Evolutionary conservation across 2,888 invertebrate genomes (phyloP), one percentile per base, ranked within the genome.

Genomic region (Acheta domesticus): DNA sequence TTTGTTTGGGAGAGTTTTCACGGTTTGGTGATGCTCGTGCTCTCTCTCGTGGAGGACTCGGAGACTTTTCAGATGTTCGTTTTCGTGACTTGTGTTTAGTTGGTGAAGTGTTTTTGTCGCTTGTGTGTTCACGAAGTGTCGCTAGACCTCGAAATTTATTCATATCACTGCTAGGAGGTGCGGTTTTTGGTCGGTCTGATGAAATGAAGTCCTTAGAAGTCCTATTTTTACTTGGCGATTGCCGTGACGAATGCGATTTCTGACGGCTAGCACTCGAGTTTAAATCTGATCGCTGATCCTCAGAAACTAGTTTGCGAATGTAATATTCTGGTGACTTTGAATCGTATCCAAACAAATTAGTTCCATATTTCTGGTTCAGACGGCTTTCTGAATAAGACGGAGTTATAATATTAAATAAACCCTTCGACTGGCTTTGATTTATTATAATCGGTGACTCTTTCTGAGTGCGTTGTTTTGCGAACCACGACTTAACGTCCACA

Each of bases 401-500:
- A 36, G 36, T 36, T 36, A 36, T 8, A 36, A 36, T 4, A 36
- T 36, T 36, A 36, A 36, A 36, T 36, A 36, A 36, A 19, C 62
- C 16, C 14, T 62, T 62, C 4, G 62, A 62, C 14, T 0, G 16
- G 8, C 62, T 1, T 19, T n/a, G 62, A 11, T 62, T 62, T 62
- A 62, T 62, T 14, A 62, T 16, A 14, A n/a, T 19, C n/a, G 14
- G 16, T 62, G 62, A 4, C n/a, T 16, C 62, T n/a, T 62, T n/a
- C 62, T 14, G 14, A 14, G 14, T n/a, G 4, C n/a, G 16, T 19
- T 14, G n/a, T 62, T 62, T 62, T n/a, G 62, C 14, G n/a, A 62
- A n/a, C 62, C 62, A 62, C 62, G 62, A 62, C 62, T 62, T 62
- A n/a, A 62, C 62, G 62, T 62, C 62, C 62, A 62, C 62, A 8